A percentile compares a stretch with the other conserved stretches of the same genome.
These are phyloP conservation scores for Hydraecia micacea DNA, from an alignment of 2,888 invertebrate species.

Conservation along the genomic window DNA sequence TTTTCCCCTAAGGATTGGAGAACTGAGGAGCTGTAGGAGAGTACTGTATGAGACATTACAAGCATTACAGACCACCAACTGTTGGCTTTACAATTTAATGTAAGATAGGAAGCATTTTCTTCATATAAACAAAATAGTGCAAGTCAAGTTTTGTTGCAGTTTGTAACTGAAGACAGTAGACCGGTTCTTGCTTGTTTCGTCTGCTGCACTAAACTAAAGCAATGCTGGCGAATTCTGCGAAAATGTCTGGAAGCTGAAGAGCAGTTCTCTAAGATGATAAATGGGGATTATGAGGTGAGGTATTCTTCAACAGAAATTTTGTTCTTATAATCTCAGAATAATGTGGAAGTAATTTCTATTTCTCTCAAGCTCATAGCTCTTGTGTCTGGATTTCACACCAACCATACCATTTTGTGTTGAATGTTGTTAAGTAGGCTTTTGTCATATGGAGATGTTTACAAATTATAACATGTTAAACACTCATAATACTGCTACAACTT, in stretches of 20 bases:
- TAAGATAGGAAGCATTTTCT: neutral
- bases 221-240: neutral
- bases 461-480: too few species aligned
- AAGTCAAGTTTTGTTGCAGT: neutral
- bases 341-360: too few species aligned
- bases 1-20: too few species aligned
- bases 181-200: neutral
- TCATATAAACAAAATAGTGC: neutral
- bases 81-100: neutral
- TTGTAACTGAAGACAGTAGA: neutral
- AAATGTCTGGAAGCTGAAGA: neutral
- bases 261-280: neutral
- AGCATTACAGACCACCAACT: neutral
- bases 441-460: too few species aligned
- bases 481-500: neutral
- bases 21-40: too few species aligned
- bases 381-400: too few species aligned
- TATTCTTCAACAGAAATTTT: neutral
- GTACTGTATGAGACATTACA: neutral
- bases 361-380: too few species aligned
- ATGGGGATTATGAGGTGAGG: neutral
- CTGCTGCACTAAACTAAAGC: neutral
- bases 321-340: neutral
- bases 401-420: too few species aligned
- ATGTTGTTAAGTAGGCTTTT: too few species aligned